Base-by-base conservation (phyloP, 2,888 invertebrate genomes). In the Chalcis sispes region DNA sequence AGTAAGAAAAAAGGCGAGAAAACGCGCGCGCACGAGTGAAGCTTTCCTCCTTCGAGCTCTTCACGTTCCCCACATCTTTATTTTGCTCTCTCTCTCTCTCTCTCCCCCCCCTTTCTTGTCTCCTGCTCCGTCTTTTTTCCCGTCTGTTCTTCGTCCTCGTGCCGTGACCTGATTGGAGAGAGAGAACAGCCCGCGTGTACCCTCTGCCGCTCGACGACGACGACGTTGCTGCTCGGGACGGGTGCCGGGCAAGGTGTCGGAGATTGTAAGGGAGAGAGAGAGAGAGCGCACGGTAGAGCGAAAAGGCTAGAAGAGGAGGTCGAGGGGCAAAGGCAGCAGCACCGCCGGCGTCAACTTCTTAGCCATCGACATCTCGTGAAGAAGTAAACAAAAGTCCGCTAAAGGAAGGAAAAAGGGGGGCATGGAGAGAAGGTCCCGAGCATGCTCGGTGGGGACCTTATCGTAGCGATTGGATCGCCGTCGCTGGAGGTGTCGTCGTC, bases 401-500 rank as follows among this genome's bases (percentile, higher is more conserved):
- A 13, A 42, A 56, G 29, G 5, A 15, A 15, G 29, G 56, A 27
- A n/a, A 27, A 5, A 25, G 29, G 13, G 52, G 52, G 42, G 64
- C 13, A 42, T 15, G 42, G 15, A 42, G 40, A 52, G 20, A 62
- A 66, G 10, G 36, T 25, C 20, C 32, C 66, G 67, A 65, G 70
- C 70, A 70, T 61, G 70, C 59, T 70, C 59, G 50, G 58, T 59
- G 25, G 50, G 59, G 23, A 50, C 20, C 23, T 23, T 13, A 18
- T 32, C 59, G 48, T 36, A 69, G 59, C 59, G 13, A 48, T 59
- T 48, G 59, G 25, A 46, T 36, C 54, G 42, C 42, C 48, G 27
- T 1, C 46, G 46, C 27, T 59, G 66, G 58, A 61, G 75, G 61
- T 71, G 56, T 52, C 66, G 56, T 52, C 66, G 67, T 67, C 61